These are phyloP conservation scores for Camptogramma bilineatum DNA, from an alignment of 2,888 invertebrate species.

Conservation along the genomic window DNA sequence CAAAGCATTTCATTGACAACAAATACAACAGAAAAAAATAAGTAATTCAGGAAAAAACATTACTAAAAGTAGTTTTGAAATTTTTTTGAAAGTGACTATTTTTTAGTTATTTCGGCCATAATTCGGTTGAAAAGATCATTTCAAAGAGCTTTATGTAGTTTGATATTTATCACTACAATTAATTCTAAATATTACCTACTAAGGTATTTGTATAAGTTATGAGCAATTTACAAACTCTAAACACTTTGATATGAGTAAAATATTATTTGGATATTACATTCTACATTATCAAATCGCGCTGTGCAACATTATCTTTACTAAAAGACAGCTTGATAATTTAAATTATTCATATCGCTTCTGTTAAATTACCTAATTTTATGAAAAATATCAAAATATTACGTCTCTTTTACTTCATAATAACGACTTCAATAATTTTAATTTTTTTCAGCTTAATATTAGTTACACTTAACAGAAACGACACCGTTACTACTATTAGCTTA, in stretches of 20 bases:
- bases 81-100: too few relatives aligned
- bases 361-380: not conserved
- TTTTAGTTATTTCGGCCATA: too few relatives aligned
- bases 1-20: too few relatives aligned
- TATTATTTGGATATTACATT: slow-evolving; percentile 61
- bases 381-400: too few relatives aligned
- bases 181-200: not conserved
- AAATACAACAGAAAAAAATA: too few relatives aligned
- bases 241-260: slow-evolving; percentile 59
- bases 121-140: too few relatives aligned
- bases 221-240: slow-evolving; percentile 29
- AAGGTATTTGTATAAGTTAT: slow-evolving; percentile 3
- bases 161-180: not conserved
- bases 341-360: not conserved
- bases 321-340: slow-evolving; percentile 40
- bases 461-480: not conserved
- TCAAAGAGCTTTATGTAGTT: not conserved
- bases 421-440: too few relatives aligned
- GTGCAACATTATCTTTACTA: slow-evolving; percentile 61
- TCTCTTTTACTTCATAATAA: too few relatives aligned
- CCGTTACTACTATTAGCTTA: not conserved
- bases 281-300: slow-evolving; percentile 80
- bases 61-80: too few relatives aligned
- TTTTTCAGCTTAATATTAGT: too few relatives aligned
- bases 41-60: too few relatives aligned